phyloP scores from a whole-genome alignment of 2,797 vertebrate genomes.

The Poecilia velifera region DNA sequence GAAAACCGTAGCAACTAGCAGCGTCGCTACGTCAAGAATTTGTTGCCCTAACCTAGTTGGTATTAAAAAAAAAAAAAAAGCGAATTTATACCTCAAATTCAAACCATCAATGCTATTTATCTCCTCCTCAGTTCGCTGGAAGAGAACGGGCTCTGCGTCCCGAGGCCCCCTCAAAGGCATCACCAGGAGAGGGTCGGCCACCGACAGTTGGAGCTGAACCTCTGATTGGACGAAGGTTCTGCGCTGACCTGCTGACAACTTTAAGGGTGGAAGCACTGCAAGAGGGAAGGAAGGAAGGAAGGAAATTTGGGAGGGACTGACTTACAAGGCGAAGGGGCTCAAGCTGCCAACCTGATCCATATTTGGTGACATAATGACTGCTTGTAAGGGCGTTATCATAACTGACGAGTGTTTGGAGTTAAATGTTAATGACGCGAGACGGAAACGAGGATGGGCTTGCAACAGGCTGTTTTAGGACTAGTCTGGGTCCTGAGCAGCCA shows the following conservation, averaged over 20 bases:
- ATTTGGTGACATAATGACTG: conserved; percentile 37
- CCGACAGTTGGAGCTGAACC: conserved; percentile 78
- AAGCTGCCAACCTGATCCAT: conserved; percentile 17
- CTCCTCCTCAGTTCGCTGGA: conserved; percentile 79
- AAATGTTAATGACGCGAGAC: conserved; percentile 1
- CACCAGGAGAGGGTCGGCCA: conserved; percentile 76
- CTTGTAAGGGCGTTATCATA: conserved; percentile 16
- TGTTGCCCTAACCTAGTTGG: neutral
- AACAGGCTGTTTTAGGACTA: neutral
- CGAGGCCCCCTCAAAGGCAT: conserved; percentile 79
- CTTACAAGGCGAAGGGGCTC: conserved; percentile 14
- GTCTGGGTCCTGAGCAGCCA: neutral
- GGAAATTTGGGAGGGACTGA: conserved; percentile 17
- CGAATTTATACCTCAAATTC: neutral
- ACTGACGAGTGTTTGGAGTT: conserved; percentile 27
- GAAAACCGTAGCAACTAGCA: neutral
- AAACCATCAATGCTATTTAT: conserved; percentile 10
- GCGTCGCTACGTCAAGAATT: neutral
- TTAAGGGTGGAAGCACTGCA: conserved; percentile 32
- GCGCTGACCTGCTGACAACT: conserved; percentile 32
- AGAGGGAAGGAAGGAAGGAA: conserved; percentile 5
- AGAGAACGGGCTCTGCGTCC: conserved; percentile 79
- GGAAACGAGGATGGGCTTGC: conserved; percentile 15
- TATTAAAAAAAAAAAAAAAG: neutral
- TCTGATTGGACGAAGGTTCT: neutral